These are phyloP conservation scores for Rhamphomyia laevipes DNA, from an alignment of 2,888 invertebrate genomes.

Conservation along the genomic window DNA sequence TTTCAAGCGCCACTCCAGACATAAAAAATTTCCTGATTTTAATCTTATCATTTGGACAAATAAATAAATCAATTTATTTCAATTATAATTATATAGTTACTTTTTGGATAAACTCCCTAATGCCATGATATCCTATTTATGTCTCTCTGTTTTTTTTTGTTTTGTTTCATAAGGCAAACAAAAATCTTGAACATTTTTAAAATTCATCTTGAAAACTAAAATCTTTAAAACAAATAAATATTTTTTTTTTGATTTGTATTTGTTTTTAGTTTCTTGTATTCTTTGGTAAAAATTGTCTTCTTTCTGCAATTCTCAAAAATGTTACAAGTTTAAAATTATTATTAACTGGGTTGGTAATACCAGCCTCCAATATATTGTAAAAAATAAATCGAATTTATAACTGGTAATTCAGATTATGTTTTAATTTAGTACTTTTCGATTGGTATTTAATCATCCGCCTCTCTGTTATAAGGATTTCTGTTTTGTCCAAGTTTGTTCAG, in stretches of 20 bases:
- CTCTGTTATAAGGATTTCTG: too few species aligned
- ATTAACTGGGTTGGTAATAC: neutral
- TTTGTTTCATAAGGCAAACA: too few species aligned
- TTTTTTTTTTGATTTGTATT: too few species aligned
- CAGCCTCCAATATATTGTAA: constrained; percentile 8
- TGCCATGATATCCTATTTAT: too few species aligned
- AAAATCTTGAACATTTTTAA: too few species aligned
- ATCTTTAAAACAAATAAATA: too few species aligned
- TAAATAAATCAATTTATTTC: constrained; percentile 36
- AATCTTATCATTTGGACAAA: neutral
- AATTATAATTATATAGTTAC: constrained; percentile 30
- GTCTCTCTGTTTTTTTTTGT: neutral
- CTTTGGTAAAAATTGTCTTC: too few species aligned
- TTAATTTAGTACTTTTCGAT: constrained; percentile 15
- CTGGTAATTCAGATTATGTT: constrained; percentile 12
- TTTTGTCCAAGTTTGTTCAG: too few species aligned
- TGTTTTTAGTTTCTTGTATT: too few species aligned
- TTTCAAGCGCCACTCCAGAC: neutral
- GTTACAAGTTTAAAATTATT: constrained; percentile 12
- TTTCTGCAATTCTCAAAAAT: too few species aligned
- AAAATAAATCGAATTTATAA: neutral
- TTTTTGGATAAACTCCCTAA: too few species aligned
- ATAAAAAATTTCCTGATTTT: neutral
- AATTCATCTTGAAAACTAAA: too few species aligned
- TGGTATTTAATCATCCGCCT: constrained; percentile 15